Base-by-base conservation (phyloP, 2,113 vertebrate genomes). In the Tautogolabrus adspersus region DNA sequence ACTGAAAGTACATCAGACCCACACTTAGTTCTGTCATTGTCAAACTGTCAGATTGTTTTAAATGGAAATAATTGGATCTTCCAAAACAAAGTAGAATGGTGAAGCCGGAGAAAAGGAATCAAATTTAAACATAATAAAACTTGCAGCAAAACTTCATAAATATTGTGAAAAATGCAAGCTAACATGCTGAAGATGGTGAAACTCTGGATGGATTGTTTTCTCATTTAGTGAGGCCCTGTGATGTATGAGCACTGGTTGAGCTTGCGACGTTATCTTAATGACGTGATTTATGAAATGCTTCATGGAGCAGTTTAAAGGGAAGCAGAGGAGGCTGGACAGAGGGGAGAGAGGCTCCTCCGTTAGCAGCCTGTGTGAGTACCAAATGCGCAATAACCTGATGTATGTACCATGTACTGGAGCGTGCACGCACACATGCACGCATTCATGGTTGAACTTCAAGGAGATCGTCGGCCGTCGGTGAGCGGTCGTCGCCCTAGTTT, bases 211-310 rank as follows among this genome's bases (percentile, higher is more conserved):
- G 30, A 34, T 10, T 15, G 3, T 13, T 42, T 49, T 72, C 75
- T 63, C 22, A 2, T 70, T 56, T 54, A 37, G 38, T 7, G n/a
- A 23, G 15, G 22, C 30, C 11, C 18, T 22, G 62, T 66, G 65
- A 93, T 81, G 77, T 61, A 91, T 23, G 85, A 85, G 80, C 40
- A 64, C 21, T 37, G 38, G 54, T 47, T 58, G 62, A 55, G 68
- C 74, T 61, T 49, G 13, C 34, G 90, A 92, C 88, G 64, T 92
- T 94, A 93, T 93, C 92, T 93, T 93, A 90, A 92, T 88, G 73
- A 87, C 66, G 23, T 90, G 84, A 92, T 92, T 92, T 80, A 89
- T 89, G 74, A 63, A 71, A 74, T 21, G 10, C 69, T 68, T 87
- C 79, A 44, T 75, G 56, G 66, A n/a, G 54, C 63, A 79, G 75